Evolutionary conservation across 2,113 vertebrate genomes (phyloP).

Genomic region (Uria lomvia): DNA sequence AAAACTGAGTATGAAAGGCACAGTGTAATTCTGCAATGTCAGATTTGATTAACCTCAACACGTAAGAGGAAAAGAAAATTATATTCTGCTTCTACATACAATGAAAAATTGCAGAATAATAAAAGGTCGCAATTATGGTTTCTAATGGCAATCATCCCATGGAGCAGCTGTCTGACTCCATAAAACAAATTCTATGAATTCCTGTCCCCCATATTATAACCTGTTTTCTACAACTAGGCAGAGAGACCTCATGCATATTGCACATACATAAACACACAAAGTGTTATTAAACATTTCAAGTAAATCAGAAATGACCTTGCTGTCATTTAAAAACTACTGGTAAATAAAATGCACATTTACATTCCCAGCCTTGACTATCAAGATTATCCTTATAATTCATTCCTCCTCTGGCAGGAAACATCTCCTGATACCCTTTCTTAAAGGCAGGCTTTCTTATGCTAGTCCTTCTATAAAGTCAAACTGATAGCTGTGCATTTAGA

Average conservation of each 20-base stretch:
- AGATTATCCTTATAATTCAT: constrained; percentile 26
- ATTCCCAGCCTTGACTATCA: background rate
- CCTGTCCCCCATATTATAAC: background rate
- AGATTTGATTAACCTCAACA: background rate
- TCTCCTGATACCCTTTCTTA: background rate
- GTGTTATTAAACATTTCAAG: background rate
- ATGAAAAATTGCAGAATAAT: background rate
- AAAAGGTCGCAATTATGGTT: background rate
- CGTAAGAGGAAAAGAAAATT: background rate
- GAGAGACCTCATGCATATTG: background rate
- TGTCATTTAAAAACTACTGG: constrained; percentile 1
- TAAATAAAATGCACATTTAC: background rate
- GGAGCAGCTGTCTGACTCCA: background rate
- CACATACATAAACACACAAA: background rate
- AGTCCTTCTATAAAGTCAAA: background rate
- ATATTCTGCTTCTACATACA: background rate
- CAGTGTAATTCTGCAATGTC: background rate
- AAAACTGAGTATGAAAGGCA: background rate
- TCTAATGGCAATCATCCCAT: background rate
- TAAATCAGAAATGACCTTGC: constrained; percentile 30
- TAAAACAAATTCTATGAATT: background rate
- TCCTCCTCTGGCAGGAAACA: background rate
- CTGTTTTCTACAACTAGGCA: background rate
- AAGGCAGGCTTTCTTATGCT: background rate
- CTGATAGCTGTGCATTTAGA: background rate